Evolutionary conservation across 2,113 vertebrate genomes (phyloP), one percentile per base, ranked within the genome.

Genomic region (Pelodiscus sinensis): DNA sequence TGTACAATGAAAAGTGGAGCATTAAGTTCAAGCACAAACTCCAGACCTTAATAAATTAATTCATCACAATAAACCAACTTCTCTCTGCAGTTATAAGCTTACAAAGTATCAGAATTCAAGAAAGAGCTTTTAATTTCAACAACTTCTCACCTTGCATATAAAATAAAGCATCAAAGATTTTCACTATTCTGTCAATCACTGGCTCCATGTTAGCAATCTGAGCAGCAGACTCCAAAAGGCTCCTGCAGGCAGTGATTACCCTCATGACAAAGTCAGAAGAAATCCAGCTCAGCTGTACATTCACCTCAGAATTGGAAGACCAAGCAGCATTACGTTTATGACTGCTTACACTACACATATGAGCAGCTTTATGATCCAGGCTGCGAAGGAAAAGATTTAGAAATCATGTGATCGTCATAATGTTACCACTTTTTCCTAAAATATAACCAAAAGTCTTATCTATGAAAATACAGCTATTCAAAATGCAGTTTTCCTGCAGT

Each of bases 141-240:
- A 29, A 91, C 84, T 92, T 82, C 98, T 97, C 96, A 99, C 99
- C 98, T 90, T 98, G 99, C 81, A 99, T 95, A 96, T 99, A 99
- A 75, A 99, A 96, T 73, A 99, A 90, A 86, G 99, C 98, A 97
- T 99, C 99, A 80, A 98, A 97, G 92, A 99, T 97, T 95, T 97
- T 97, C 71, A 99, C 85, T 29, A 98, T 94, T 94, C 97, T 98
- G 86, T 97, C 97, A 97, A 98, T 95, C 86, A 98, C 55, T 88
- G 82, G 62, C 35, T 98, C 96, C 58, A 98, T 75, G 50, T 98
- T 92, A 90, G 85, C 79, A 78, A 94, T 94, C 85, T 94, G 92
- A 3, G 93, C 82, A 27, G 95, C 92, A 94, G 97, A 97, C 73
- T 98, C 98, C 82, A 99, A 96, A 60, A 99, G 93, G 9, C 97